Evolutionary conservation across 2,888 invertebrate species (phyloP), one percentile per base, ranked within the genome.

Genomic region (Microctonus aethiopoides): DNA sequence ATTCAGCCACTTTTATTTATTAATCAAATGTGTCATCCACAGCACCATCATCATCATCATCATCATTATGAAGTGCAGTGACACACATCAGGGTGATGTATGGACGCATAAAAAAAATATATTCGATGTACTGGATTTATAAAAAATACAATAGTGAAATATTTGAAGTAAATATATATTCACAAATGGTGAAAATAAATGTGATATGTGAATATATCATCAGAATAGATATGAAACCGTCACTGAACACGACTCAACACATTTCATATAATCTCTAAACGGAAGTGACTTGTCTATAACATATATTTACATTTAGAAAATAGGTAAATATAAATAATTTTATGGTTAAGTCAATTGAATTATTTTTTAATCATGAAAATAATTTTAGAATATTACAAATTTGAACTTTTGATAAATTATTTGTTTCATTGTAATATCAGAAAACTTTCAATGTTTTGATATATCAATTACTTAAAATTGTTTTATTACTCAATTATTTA

Each of bases 191-290:
- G 61, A 72, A 63, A 46, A 29, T 51, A 46, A 20, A 41, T 67
- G n/a, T 13, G 54, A n/a, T 16, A 52, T 36, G 39, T 34, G 56
- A 10, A 20, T 46, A 26, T 36, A 54, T 70, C 29, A 56, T 61
- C 54, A 34, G 10, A 26, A 5, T 39, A 66, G 64, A 57, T 56
- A 54, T 34, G 59, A 67, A 70, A 29, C 60, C 59, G 65, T 64
- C 61, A 68, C 67, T 54, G 68, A 72, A 76, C 76, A 75, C 39
- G 74, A 71, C 75, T 77, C 75, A 70, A 71, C 74, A 71, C 72
- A 75, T 75, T 72, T 63, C 39, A 39, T n/a, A 51, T 29, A 54
- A 59, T 69, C 73, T 70, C 73, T n/a, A 76, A 76, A 74, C 72
- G 76, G 66, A 39, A 39, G n/a, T 39, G n/a, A n/a, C 13, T n/a